These are phyloP conservation scores for Aviceda subcristata DNA, from an alignment of 2,113 vertebrate species.

Conservation along the genomic window DNA sequence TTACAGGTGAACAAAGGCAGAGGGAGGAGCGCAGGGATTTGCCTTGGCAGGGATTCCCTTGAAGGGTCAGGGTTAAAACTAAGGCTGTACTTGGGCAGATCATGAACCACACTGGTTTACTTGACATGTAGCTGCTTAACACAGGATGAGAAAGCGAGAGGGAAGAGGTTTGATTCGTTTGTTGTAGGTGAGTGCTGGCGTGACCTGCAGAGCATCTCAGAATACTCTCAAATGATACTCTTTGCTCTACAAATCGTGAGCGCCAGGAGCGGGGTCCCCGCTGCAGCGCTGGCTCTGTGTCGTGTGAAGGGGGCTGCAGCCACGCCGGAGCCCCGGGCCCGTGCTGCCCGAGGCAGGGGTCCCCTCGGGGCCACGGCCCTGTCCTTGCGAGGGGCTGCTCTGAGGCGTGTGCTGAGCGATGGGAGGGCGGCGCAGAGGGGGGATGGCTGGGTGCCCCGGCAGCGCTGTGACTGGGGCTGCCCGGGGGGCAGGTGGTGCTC, in stretches of 20 bases:
- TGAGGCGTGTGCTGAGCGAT: fast-evolving
- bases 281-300: not conserved
- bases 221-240: not conserved
- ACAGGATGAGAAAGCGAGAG: not conserved
- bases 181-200: not conserved
- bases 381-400: not conserved
- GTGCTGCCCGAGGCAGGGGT: not conserved
- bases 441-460: not conserved
- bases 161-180: not conserved
- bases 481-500: not conserved
- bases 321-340: not conserved
- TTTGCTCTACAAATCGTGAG: not conserved
- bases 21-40: not conserved
- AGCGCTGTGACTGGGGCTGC: not conserved
- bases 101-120: too few species aligned
- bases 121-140: not conserved
- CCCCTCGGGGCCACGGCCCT: not conserved
- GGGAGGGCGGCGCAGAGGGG: not conserved
- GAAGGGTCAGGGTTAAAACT: not conserved
- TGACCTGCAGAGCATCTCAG: not conserved
- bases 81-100: not conserved
- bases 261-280: fast-evolving
- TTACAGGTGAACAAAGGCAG: not conserved
- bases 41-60: not conserved
- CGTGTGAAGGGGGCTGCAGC: not conserved